These are phyloP conservation scores for Phaenicophaeus curvirostris DNA, from an alignment of 2,797 vertebrate genomes.

Conservation along the genomic window DNA sequence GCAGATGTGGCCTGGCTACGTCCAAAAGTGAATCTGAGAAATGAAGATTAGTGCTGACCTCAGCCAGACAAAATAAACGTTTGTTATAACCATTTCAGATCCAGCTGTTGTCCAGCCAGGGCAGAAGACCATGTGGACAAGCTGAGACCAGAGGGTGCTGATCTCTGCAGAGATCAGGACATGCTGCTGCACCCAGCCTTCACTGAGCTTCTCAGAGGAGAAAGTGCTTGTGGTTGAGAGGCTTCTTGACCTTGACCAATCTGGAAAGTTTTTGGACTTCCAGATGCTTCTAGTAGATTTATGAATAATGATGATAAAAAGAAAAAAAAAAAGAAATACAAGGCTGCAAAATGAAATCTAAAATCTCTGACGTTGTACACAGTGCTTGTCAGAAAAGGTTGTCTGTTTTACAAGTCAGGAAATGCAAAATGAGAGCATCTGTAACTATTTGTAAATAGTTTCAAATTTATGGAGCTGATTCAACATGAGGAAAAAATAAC, in stretches of 20 bases:
- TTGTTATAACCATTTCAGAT: neutral
- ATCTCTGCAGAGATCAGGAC: neutral
- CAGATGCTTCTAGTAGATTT: neutral
- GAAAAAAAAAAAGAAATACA: neutral
- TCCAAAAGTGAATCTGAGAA: neutral
- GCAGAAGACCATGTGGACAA: neutral
- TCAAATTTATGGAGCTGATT: neutral
- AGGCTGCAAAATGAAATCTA: neutral
- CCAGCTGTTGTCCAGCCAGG: rapidly evolving
- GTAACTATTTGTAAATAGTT: conserved; percentile 50
- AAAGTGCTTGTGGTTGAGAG: neutral
- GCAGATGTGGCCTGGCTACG: neutral
- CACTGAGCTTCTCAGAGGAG: rapidly evolving
- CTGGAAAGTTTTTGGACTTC: neutral
- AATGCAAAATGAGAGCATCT: neutral
- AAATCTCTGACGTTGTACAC: neutral
- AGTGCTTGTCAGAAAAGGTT: neutral
- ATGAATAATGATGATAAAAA: neutral
- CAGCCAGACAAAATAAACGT: neutral
- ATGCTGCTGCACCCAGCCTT: rapidly evolving
- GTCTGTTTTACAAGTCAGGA: neutral
- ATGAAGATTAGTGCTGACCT: neutral
- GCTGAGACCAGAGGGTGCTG: rapidly evolving
- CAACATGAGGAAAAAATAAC: conserved; percentile 14
- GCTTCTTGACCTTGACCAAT: neutral